A percentile compares a stretch with the other conserved stretches of the same genome.
Evolutionary conservation across 2,888 invertebrate species (phyloP).

Genomic region (Lumbricus terrestris): DNA sequence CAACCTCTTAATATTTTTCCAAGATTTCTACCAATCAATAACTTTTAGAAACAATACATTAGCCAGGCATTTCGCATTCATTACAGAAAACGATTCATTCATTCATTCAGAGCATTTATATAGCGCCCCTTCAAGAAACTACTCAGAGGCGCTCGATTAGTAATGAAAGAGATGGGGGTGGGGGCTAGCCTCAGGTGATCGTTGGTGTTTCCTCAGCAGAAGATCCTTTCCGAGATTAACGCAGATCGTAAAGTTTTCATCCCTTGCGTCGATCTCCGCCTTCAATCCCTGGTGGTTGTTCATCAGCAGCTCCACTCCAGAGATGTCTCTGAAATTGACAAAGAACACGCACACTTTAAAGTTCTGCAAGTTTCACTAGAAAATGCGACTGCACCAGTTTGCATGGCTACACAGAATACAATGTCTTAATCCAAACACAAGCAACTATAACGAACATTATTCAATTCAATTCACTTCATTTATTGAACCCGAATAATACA

Average conservation of each 20-base stretch:
- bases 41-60: background rate
- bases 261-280: constrained; percentile 96
- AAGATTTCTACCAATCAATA: background rate
- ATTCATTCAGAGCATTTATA: too few relatives aligned
- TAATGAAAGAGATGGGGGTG: background rate
- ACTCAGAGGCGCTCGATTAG: too few relatives aligned
- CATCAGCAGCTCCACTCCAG: constrained; percentile 97
- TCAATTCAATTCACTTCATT: too few relatives aligned
- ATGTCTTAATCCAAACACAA: background rate
- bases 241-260: constrained; percentile 95
- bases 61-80: too few relatives aligned
- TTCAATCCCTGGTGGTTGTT: constrained; percentile 98
- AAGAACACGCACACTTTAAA: background rate
- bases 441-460: background rate
- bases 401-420: background rate
- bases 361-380: too few relatives aligned
- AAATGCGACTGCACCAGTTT: background rate
- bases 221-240: constrained; percentile 93
- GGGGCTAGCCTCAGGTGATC: constrained; percentile 69
- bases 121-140: too few relatives aligned
- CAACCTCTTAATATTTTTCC: background rate
- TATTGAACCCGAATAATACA: too few relatives aligned
- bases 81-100: background rate
- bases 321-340: constrained; percentile 75
- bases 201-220: constrained; percentile 85